phyloP scores from a whole-genome alignment of 1,140 invertebrate genomes.

The Cyclina sinensis region DNA sequence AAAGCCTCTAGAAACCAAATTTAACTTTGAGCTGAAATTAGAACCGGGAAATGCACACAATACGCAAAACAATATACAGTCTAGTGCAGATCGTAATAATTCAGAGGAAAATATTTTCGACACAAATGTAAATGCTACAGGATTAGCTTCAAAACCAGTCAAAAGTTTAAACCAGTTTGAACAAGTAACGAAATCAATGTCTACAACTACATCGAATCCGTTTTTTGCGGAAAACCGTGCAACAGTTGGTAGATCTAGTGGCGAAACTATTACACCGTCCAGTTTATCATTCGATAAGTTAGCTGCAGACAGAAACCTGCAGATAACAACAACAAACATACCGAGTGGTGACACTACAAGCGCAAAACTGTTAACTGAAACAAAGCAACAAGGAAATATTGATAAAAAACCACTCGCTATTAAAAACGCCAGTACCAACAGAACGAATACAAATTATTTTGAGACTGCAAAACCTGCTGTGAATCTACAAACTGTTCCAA shows the following conservation, averaged over 20 bases:
- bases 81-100: background rate
- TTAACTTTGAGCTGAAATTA: slow-evolving; percentile 32
- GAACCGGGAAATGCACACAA: background rate
- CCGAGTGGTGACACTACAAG: background rate
- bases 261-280: background rate
- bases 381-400: background rate
- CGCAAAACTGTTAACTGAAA: too few relatives aligned
- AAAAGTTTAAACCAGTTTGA: background rate
- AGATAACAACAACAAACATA: background rate
- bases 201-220: too few relatives aligned
- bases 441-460: too few relatives aligned
- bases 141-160: background rate
- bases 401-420: background rate
- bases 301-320: background rate
- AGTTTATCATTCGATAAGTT: background rate
- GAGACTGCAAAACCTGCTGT: too few relatives aligned
- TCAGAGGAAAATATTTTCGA: slow-evolving; percentile 21
- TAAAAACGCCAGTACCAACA: background rate
- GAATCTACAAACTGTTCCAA: background rate
- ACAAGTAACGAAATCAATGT: background rate
- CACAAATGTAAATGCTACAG: background rate
- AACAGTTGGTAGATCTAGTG: background rate
- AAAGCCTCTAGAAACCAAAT: background rate
- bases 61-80: background rate
- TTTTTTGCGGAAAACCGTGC: background rate